Conservation (phyloP, 2,888 invertebrate species). For the Tenodera sinensis region DNA sequence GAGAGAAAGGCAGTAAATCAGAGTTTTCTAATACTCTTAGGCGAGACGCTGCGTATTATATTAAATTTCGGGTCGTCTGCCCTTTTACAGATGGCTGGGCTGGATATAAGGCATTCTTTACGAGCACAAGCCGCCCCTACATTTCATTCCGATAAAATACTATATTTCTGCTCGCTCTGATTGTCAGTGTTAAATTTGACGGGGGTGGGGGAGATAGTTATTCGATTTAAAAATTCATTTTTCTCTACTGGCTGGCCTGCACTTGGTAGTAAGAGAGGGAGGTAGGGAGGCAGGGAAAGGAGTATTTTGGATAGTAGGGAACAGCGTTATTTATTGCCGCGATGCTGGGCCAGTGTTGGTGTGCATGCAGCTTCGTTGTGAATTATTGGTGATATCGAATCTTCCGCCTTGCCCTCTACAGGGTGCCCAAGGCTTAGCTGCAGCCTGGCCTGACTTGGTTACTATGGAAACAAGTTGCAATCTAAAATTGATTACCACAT, state of each 20-base stretch:
- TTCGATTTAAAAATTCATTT: slow-evolving; percentile 25
- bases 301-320: background rate
- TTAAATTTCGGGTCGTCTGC: background rate
- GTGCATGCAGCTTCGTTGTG: background rate
- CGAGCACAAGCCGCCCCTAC: background rate
- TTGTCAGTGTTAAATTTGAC: background rate
- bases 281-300: background rate
- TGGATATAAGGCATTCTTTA: background rate
- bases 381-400: slow-evolving; percentile 11
- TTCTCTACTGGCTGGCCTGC: background rate
- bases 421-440: no score
- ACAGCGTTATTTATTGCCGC: background rate
- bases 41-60: background rate
- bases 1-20: background rate
- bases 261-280: no score
- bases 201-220: background rate
- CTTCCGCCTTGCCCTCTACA: background rate
- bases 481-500: no score
- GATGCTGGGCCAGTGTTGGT: background rate
- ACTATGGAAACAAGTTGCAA: no score
- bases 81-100: background rate
- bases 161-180: background rate
- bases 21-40: background rate
- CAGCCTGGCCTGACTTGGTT: no score
- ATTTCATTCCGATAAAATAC: slow-evolving; percentile 21